These are phyloP conservation scores for Colius striatus DNA, from an alignment of 2,113 vertebrate species.

Conservation along the genomic window DNA sequence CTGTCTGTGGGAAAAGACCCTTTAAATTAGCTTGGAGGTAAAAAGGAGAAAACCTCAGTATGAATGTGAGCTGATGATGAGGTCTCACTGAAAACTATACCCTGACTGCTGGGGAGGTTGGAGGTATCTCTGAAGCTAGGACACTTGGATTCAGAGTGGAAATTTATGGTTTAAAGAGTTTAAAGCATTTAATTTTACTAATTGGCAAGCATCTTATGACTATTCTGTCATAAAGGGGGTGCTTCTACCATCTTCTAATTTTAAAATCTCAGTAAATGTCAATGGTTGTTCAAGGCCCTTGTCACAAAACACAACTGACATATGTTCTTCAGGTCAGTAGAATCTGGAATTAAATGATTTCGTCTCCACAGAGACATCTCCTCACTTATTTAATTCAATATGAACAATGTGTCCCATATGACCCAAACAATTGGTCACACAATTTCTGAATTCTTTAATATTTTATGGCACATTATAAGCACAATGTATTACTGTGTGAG, in stretches of 20 bases:
- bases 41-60: neutral
- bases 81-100: neutral
- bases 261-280: neutral
- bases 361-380: neutral
- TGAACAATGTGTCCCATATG: neutral
- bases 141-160: neutral
- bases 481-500: neutral
- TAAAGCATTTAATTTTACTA: neutral
- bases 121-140: neutral
- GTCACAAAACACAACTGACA: neutral
- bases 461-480: neutral
- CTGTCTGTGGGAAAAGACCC: neutral
- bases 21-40: neutral
- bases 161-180: neutral
- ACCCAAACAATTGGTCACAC: neutral
- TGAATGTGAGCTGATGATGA: neutral
- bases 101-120: neutral
- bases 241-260: neutral
- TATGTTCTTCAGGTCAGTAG: neutral
- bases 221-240: neutral
- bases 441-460: neutral
- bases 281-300: neutral
- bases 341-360: neutral
- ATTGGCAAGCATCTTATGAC: neutral
- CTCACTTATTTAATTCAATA: neutral